A percentile compares a stretch with the other conserved stretches of the same genome.
Conservation (phyloP, 1,140 invertebrate genomes). For the Andricus grossulariae region DNA sequence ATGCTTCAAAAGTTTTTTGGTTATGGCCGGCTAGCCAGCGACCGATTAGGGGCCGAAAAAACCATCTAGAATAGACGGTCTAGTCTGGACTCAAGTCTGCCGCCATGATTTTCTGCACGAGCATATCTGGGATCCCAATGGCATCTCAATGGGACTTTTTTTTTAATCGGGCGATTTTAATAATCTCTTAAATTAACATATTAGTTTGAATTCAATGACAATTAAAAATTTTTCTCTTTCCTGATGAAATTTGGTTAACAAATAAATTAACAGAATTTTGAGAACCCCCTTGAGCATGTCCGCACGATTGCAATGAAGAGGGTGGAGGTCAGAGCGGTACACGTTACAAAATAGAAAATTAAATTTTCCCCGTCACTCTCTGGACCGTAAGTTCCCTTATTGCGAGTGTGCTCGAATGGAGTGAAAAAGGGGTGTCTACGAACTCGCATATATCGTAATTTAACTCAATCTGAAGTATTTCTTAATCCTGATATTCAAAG, state of each 20-base stretch:
- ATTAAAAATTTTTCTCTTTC: no score
- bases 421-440: neutral
- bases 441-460: neutral
- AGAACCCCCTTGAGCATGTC: conserved; percentile 58
- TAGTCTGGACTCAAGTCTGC: no score
- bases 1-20: no score
- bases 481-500: neutral
- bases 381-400: conserved; percentile 54
- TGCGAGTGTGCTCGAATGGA: conserved; percentile 37
- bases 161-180: no score
- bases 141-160: no score
- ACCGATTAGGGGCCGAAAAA: no score
- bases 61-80: no score
- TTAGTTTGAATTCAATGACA: no score
- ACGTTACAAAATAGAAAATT: conserved; percentile 69
- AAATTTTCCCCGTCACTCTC: conserved; percentile 60
- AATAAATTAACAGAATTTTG: conserved; percentile 43
- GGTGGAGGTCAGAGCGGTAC: conserved; percentile 54
- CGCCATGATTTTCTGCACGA: no score
- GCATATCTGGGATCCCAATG: no score
- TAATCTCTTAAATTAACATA: no score
- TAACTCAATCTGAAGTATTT: neutral
- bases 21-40: no score
- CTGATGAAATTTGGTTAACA: neutral
- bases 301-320: conserved; percentile 56